These are phyloP conservation scores for Parelbella ahira DNA, from an alignment of 2,888 invertebrate species.

Conservation along the genomic window DNA sequence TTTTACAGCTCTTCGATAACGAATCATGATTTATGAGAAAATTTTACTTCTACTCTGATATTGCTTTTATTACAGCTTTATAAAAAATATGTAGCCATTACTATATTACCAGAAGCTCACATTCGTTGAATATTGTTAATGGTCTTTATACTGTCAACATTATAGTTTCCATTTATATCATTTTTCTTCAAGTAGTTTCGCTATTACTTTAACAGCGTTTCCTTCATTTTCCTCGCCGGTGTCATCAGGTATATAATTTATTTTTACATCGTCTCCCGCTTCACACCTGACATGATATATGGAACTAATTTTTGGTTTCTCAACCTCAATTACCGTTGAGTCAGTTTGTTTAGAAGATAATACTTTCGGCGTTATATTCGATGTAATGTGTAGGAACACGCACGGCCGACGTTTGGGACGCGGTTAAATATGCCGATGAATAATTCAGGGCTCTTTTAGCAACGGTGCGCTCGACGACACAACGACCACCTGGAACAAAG, in stretches of 20 bases:
- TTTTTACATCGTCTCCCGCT: neutral
- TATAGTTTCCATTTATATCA: no score
- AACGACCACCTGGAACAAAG: conserved; percentile 72
- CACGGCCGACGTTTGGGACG: conserved; percentile 44
- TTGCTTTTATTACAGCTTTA: neutral
- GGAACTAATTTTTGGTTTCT: neutral
- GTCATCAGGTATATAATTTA: no score
- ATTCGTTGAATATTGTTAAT: no score
- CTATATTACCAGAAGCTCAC: no score
- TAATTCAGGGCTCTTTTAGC: conserved; percentile 74
- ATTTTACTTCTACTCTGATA: conserved; percentile 9
- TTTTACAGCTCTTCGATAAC: conserved; percentile 21
- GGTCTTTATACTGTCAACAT: no score
- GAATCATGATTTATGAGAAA: conserved; percentile 22
- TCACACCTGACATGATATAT: neutral
- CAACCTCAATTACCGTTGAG: conserved; percentile 4
- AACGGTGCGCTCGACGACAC: conserved; percentile 48
- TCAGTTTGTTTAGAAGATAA: conserved; percentile 34
- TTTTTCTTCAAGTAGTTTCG: no score
- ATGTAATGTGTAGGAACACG: conserved; percentile 43
- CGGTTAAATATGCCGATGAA: conserved; percentile 72
- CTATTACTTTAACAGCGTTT: no score
- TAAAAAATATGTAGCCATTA: neutral
- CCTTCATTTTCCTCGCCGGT: no score
- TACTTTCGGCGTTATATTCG: conserved; percentile 41